Evolutionary conservation across 2,888 invertebrate genomes (phyloP), one percentile per base, ranked within the genome.

Genomic region (Nephrotoma guestfalica): DNA sequence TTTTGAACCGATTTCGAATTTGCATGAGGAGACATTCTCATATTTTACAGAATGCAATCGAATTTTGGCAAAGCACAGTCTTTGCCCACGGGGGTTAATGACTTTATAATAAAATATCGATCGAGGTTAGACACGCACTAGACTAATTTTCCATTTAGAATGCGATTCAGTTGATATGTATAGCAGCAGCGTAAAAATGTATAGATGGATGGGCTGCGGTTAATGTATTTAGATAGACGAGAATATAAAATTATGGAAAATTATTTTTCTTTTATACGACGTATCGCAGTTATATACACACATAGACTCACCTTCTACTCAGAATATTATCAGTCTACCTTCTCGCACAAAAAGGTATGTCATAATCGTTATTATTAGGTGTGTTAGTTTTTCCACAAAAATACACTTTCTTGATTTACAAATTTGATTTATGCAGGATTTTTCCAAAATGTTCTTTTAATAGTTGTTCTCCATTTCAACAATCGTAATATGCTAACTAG

Each of bases 101-200:
- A 57, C 51, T 6, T 57, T 57, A 15, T 15, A 7, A 13, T 4
- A 13, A 15, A 6, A 57, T 57, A 57, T 15, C 51, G 15, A 57
- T 57, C 51, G 51, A 6, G 6, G 51, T 57, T 57, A 57, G 51
- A 57, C 51, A 57, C 51, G 51, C 51, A 57, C 51, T 57, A 57
- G 51, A 57, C 51, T 15, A 57, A 57, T 15, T 57, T 15, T 15
- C 51, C 51, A 57, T 47, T 47, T 47, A 11, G 15, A 57, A 57
- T 57, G 51, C 51, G 51, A 57, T 15, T 57, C 15, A 15, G 15
- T 6, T 47, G 13, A 7, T 13, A n/a, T n/a, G n/a, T n/a, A n/a
- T n/a, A n/a, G n/a, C n/a, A 47, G 4, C 13, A 47, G 11, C 11
- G 15, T 30, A 30, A 30, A 30, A 30, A 57, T 57, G 15, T n/a